Evolutionary conservation across 2,888 invertebrate species (phyloP).

Genomic region (Standfussiana lucernea): DNA sequence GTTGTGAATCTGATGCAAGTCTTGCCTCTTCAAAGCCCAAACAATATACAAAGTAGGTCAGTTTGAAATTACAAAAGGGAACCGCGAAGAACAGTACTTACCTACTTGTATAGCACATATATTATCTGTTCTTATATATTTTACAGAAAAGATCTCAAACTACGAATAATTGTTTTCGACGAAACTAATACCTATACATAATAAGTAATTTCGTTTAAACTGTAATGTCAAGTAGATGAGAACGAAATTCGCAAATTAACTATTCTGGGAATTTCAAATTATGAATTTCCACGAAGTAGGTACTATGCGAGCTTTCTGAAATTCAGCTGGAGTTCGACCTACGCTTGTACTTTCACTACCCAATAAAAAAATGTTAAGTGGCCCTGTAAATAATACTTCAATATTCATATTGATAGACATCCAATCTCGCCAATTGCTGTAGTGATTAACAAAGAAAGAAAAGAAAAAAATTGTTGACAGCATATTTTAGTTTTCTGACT

Average conservation of each 20-base stretch:
- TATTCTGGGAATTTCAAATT: conserved; percentile 17
- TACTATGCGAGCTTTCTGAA: conserved; percentile 28
- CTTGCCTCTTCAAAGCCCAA: conserved; percentile 28
- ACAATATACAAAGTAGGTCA: conserved; percentile 54
- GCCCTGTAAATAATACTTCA: neutral
- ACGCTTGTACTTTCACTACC: conserved; percentile 30
- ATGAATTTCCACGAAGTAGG: conserved; percentile 29
- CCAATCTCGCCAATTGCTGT: too few relatives aligned
- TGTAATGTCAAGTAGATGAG: neutral
- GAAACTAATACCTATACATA: neutral
- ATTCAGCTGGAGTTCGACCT: conserved; percentile 30
- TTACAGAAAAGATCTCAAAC: neutral
- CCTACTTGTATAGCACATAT: neutral
- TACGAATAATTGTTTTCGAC: neutral
- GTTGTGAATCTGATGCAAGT: conserved; percentile 10
- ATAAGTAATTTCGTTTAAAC: conserved; percentile 16
- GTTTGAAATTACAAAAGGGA: conserved; percentile 31
- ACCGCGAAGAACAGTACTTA: conserved; percentile 30
- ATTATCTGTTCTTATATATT: neutral
- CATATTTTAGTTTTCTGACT: neutral
- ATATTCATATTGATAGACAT: neutral
- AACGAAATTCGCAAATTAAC: conserved; percentile 14
- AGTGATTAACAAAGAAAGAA: too few relatives aligned
- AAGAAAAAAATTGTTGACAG: too few relatives aligned
- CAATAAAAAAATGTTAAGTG: neutral